These are phyloP conservation scores for Stigmatopora nigra DNA, from an alignment of 2,113 vertebrate genomes.

Conservation along the genomic window DNA sequence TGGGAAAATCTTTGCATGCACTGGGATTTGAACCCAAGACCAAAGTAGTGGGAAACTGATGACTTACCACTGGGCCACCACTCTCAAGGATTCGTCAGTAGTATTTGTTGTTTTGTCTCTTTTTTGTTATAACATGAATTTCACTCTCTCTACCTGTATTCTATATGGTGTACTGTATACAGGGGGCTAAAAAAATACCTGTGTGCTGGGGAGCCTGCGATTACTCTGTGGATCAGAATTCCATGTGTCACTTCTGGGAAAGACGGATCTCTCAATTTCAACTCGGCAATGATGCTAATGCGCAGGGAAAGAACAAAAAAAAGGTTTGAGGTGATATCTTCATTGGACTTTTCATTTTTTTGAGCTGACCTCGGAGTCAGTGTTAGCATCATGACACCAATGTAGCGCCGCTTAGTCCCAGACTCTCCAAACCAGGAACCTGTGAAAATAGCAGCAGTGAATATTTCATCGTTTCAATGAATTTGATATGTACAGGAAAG, in stretches of 20 bases:
- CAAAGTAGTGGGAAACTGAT: too few species aligned
- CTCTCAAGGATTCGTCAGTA: too few species aligned
- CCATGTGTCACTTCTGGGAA: conserved; percentile 85
- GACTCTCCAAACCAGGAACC: conserved; percentile 74
- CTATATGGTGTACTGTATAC: too few species aligned
- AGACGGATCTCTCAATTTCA: conserved; percentile 79
- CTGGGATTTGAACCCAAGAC: too few species aligned
- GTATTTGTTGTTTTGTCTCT: too few species aligned
- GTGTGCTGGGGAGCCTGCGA: conserved; percentile 81
- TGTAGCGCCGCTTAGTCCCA: conserved; percentile 77
- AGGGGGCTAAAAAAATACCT: too few species aligned
- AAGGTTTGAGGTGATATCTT: not conserved
- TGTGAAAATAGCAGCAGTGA: conserved; percentile 28
- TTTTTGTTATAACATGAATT: too few species aligned
- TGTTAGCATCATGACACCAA: conserved; percentile 94
- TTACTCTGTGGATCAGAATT: conserved; percentile 87
- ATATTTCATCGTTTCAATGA: too few species aligned
- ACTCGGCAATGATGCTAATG: conserved; percentile 81
- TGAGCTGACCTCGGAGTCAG: conserved; percentile 79
- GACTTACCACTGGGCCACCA: too few species aligned
- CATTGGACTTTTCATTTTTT: not conserved
- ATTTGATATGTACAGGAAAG: too few species aligned
- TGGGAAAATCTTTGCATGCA: too few species aligned
- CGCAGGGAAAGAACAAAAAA: conserved; percentile 4
- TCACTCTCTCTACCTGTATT: too few species aligned